Conservation (phyloP, 2,888 invertebrate genomes). For the Dasypogon diadema region DNA sequence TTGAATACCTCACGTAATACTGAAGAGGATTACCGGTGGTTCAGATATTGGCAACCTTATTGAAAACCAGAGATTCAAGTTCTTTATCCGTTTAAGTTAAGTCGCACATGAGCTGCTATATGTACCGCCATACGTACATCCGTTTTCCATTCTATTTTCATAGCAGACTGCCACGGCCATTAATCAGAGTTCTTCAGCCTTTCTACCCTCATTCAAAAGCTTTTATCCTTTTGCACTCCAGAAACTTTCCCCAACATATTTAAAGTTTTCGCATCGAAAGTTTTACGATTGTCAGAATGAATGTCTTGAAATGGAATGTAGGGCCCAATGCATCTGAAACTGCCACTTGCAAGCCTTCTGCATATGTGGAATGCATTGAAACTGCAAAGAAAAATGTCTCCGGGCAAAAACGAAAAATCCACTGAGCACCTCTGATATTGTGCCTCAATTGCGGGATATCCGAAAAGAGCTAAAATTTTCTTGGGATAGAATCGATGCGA, state of each 20-base stretch:
- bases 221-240: slow-evolving; percentile 36
- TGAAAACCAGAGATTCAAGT: slow-evolving; percentile 20
- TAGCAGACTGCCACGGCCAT: slow-evolving; percentile 26
- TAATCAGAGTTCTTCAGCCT: slow-evolving; percentile 37
- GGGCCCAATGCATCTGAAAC: slow-evolving; percentile 19
- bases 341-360: slow-evolving; percentile 21
- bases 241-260: slow-evolving; percentile 42
- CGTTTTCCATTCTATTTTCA: slow-evolving; percentile 3
- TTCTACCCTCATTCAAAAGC: slow-evolving; percentile 23
- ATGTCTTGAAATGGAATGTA: slow-evolving; percentile 40
- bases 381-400: slow-evolving; percentile 12
- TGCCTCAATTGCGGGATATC: neutral
- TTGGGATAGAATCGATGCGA: slow-evolving; percentile 28
- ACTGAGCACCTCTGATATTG: slow-evolving; percentile 28
- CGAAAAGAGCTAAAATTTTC: neutral
- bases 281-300: slow-evolving; percentile 43
- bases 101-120: neutral
- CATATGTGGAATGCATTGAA: slow-evolving; percentile 17
- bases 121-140: neutral
- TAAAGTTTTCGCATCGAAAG: slow-evolving; percentile 49
- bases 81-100: slow-evolving; percentile 25
- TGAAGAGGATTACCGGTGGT: slow-evolving; percentile 38
- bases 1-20: slow-evolving; percentile 16
- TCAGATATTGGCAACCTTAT: slow-evolving; percentile 40
- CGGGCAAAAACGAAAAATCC: slow-evolving; percentile 13